Conservation (phyloP, 2,113 vertebrate species). For the Thamnaconus septentrionalis region DNA sequence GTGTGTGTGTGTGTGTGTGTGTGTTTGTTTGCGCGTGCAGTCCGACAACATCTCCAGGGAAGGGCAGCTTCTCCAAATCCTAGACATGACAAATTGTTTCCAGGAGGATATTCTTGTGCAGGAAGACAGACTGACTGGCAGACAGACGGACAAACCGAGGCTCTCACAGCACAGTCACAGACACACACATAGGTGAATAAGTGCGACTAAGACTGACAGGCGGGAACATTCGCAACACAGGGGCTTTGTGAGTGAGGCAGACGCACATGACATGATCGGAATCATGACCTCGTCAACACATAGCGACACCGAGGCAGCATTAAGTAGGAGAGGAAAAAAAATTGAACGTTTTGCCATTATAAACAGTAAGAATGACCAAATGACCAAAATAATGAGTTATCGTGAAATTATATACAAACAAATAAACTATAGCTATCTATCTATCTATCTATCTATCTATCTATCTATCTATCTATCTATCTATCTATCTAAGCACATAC, state of each 20-base stretch:
- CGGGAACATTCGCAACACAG: constrained; percentile 24
- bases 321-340: constrained; percentile 16
- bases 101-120: constrained; percentile 15
- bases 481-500: neutral
- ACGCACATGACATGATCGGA: constrained; percentile 21
- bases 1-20: neutral
- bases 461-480: no score
- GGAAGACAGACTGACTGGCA: constrained; percentile 11
- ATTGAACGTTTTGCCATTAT: neutral
- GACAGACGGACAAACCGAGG: no score
- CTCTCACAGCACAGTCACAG: constrained; percentile 3
- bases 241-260: constrained; percentile 8
- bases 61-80: constrained; percentile 9
- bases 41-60: constrained; percentile 17
- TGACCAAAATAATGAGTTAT: neutral
- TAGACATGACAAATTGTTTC: constrained; percentile 32
- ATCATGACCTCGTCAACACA: constrained; percentile 8
- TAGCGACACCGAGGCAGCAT: neutral
- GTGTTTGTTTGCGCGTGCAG: constrained; percentile 12
- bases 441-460: no score
- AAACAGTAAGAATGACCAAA: neutral
- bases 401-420: no score
- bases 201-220: constrained; percentile 24
- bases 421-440: no score
- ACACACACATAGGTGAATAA: constrained; percentile 9